Base-by-base conservation (phyloP, 2,113 vertebrate species). In the Beaufortia kweichowensis region DNA sequence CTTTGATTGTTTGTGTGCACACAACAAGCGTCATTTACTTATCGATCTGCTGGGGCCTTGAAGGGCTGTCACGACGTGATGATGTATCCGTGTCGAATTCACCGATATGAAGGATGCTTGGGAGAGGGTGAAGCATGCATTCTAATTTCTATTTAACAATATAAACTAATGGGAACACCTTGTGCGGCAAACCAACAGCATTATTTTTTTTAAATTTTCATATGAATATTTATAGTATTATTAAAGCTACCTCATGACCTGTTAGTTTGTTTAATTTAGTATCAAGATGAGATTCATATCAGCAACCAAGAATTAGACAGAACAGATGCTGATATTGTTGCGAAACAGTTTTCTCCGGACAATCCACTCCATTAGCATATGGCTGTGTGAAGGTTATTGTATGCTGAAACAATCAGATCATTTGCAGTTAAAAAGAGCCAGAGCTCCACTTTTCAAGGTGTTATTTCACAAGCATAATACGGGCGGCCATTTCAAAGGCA, bases 401-500 rank as follows among this genome's bases (percentile, higher is more conserved):
- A 74, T 74, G 56, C 55, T 53, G 24, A 78, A 66, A 79, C 68
- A 79, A 76, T 79, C 67, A 55, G 35, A 67, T 50, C 39, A 60
- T 78, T 69, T 75, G 72, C 78, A 74, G 24, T 73, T 79, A 76
- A 81, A 69, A 50, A 63, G 66, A 79, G 33, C 29, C 60, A 66
- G 61, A 79, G 72, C 72, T n/a, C 60, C 61, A 55, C 21, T 15
- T 76, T 63, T 41, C 63, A 48, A 56, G 41, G 68, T 53, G 35
- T 50, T 77, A 68, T 78, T 63, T 68, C 76, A 68, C 61, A 59
- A 69, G 43, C 29, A 69, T 73, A 81, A 76, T 66, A 29, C 63
- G 28, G 65, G 59, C 63, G 29, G 75, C 75, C 53, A 75, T 78
- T 83, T 83, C 82, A 83, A 81, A 83, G 79, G 26, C 26, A 65